Evolutionary conservation across 2,797 vertebrate genomes (phyloP), one percentile per base, ranked within the genome.

Genomic region (Aythya fuligula): DNA sequence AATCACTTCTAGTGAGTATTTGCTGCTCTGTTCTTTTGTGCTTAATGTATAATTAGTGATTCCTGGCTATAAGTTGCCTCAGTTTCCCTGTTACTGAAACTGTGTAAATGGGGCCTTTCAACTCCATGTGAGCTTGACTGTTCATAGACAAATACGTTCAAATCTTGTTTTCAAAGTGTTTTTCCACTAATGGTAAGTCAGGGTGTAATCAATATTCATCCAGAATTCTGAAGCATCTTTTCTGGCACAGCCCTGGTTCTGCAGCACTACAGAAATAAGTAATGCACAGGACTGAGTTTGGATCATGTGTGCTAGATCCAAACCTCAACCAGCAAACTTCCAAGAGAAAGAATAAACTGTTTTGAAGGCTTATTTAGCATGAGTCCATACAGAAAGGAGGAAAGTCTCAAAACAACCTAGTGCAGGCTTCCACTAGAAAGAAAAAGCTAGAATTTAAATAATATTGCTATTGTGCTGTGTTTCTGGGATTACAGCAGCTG

Each of bases 51-150:
- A 30, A 41, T 7, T 24, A 34, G n/a, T 34, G n/a, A 21, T 56
- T 43, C 41, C 49, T 69, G 20, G 34, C 34, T 13, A 28, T 20
- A 16, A 27, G 27, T 7, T 34, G 15, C 41, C 15, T 56, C 39
- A 41, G 11, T 34, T 43, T 49, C 76, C 41, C 30, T 43, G 34
- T 4, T 0, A 5, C 1, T 61, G 19, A 47, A 79, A 9, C 49
- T 38, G 41, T 9, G 62, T 24, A 36, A 54, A 28, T 10, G 7
- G 5, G 21, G 20, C 28, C 4, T 58, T 41, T 72, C 28, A 73
- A 66, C 15, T 19, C 25, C 5, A 1, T 2, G 1, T 51, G 30
- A 5, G 8, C 54, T 30, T 30, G 10, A 8, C 5, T 8, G 8
- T 54, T 38, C 47, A 71, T 49, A 12, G 28, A 57, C 6, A 47